phyloP scores from a whole-genome alignment of 1,140 invertebrate genomes.

The Bombus pascuorum region DNA sequence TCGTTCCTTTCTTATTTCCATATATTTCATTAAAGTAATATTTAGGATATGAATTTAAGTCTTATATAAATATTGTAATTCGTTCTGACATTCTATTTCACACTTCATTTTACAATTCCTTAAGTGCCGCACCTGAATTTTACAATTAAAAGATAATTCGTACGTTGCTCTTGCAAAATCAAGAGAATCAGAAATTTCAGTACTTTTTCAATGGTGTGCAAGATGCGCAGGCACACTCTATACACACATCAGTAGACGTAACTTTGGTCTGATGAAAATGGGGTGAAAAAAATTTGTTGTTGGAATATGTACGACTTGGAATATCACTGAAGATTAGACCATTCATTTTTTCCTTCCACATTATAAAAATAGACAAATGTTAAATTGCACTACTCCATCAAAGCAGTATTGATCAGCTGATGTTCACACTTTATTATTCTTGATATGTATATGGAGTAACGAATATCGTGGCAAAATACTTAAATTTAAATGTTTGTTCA shows the following conservation, averaged over 20 bases:
- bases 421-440: background rate
- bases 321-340: constrained; percentile 1
- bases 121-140: background rate
- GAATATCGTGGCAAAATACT: background rate
- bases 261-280: background rate
- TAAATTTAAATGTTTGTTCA: constrained; percentile 36
- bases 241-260: background rate
- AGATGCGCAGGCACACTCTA: background rate
- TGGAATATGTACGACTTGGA: background rate
- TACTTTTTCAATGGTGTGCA: background rate
- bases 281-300: background rate
- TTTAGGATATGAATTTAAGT: constrained; percentile 24
- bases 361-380: constrained; percentile 7
- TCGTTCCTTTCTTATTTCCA: background rate
- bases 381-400: constrained; percentile 53
- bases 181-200: background rate
- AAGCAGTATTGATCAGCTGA: constrained; percentile 1
- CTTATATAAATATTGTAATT: constrained; percentile 37
- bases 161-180: background rate
- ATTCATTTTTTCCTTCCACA: background rate
- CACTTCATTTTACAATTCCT: background rate
- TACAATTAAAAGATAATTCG: background rate
- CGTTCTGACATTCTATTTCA: background rate
- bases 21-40: background rate
- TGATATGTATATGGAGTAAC: background rate